Conservation (phyloP, 2,113 vertebrate species). For the Dicaeum eximium region DNA sequence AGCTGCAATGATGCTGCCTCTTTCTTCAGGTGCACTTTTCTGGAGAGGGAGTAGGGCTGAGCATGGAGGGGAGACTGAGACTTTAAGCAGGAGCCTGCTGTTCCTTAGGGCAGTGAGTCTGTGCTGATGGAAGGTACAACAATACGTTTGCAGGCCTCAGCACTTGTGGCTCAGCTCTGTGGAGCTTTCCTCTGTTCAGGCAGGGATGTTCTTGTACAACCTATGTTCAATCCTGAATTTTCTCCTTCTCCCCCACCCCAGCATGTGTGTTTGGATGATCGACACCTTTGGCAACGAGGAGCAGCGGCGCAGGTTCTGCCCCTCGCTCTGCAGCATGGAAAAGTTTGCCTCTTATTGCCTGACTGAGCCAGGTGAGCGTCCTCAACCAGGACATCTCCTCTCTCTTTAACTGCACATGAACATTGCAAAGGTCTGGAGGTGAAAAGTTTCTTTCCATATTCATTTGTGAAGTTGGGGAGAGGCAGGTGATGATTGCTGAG, state of each 20-base stretch:
- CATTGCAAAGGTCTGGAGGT: rapidly evolving
- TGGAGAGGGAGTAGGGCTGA: background rate
- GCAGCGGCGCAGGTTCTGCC: conserved; percentile 86
- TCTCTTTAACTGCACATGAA: background rate
- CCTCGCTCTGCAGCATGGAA: conserved; percentile 89
- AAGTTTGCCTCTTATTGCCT: conserved; percentile 95
- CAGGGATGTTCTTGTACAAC: background rate
- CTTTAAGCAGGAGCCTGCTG: background rate
- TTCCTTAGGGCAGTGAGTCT: background rate
- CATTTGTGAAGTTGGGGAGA: background rate
- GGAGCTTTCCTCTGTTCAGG: background rate
- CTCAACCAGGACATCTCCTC: background rate
- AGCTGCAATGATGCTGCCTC: background rate
- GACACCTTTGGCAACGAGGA: conserved; percentile 88
- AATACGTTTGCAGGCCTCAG: background rate
- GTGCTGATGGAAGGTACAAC: background rate
- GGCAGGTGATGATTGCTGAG: background rate
- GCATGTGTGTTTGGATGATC: conserved; percentile 98
- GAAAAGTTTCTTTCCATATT: background rate
- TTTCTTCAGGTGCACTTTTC: background rate
- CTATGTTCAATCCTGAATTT: background rate
- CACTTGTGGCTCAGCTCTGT: background rate
- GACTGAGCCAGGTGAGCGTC: conserved; percentile 89
- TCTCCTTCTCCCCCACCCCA: conserved; percentile 57
- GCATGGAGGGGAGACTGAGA: rapidly evolving